Evolutionary conservation across 92 coral and sea anemone genomes (phyloP).

Genomic region (Diadumene lineata): DNA sequence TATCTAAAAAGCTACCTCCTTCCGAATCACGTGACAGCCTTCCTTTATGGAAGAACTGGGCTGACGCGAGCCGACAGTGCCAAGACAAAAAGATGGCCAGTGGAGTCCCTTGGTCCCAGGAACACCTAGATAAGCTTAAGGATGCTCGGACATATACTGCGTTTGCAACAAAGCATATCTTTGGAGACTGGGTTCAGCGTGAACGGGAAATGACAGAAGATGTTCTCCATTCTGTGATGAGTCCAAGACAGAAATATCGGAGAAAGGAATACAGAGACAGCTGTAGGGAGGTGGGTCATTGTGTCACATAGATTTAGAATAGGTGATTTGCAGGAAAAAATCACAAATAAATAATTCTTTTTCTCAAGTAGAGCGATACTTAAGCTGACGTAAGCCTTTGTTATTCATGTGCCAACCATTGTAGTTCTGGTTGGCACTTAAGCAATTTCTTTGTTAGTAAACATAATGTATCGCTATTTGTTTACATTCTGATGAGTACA

Average conservation of each 20-base stretch:
- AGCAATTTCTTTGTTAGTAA: too few species aligned
- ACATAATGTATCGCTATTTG: too few species aligned
- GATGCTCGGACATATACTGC: constrained; percentile 64
- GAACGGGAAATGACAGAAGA: constrained; percentile 36
- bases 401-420: too few species aligned
- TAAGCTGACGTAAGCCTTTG: too few species aligned
- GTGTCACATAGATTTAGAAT: background rate
- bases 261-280: constrained; percentile 33
- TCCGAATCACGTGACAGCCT: constrained; percentile 29
- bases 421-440: too few species aligned
- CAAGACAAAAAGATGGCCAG: constrained; percentile 44
- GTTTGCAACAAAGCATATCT: constrained; percentile 70
- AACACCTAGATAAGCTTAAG: constrained; percentile 48
- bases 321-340: too few species aligned
- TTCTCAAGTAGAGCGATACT: too few species aligned
- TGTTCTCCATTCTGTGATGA: background rate
- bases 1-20: background rate
- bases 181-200: constrained; percentile 82
- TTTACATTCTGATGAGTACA: too few species aligned
- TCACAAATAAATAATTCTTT: too few species aligned
- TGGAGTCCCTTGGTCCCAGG: constrained; percentile 87
- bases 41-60: constrained; percentile 77
- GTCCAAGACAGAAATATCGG: background rate
- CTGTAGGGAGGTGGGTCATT: constrained; percentile 18
- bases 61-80: constrained; percentile 51